Evolutionary conservation across 2,888 invertebrate species (phyloP).

Genomic region (Myathropa florea): DNA sequence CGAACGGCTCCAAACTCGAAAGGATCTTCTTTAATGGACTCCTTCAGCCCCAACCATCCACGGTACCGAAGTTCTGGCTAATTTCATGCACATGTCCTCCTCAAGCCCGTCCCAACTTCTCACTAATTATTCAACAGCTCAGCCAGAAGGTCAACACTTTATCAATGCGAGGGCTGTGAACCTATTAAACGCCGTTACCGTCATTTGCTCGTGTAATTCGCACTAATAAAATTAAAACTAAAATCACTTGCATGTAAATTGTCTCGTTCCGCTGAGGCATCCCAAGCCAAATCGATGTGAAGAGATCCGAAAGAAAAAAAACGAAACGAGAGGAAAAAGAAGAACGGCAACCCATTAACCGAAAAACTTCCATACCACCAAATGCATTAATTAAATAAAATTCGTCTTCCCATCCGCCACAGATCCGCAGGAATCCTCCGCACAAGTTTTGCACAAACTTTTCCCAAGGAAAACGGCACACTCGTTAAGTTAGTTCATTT

Average conservation of each 20-base stretch:
- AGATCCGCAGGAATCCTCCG: background rate
- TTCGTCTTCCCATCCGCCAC: background rate
- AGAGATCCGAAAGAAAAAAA: background rate
- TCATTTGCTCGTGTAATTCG: conserved; percentile 17
- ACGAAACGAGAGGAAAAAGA: background rate
- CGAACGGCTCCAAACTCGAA: background rate
- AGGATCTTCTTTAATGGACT: background rate
- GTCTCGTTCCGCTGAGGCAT: conserved; percentile 32
- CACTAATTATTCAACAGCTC: conserved; percentile 10
- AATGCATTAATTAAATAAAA: conserved; percentile 70
- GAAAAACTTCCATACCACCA: conserved; percentile 52
- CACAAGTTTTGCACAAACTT: background rate
- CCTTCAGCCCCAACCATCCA: background rate
- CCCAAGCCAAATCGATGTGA: background rate
- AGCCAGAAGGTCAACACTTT: conserved; percentile 40
- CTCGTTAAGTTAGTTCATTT: conserved; percentile 66
- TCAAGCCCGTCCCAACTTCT: background rate
- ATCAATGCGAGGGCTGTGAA: conserved; percentile 9
- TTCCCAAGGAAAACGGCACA: conserved; percentile 39
- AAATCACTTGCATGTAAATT: conserved; percentile 67
- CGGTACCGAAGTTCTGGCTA: background rate
- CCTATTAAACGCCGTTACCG: conserved; percentile 15
- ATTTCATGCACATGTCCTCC: background rate
- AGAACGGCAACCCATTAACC: conserved; percentile 18
- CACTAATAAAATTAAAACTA: conserved; percentile 48